Evolutionary conservation across 2,113 vertebrate species (phyloP), one percentile per base, ranked within the genome.

Genomic region (Strix aluco): DNA sequence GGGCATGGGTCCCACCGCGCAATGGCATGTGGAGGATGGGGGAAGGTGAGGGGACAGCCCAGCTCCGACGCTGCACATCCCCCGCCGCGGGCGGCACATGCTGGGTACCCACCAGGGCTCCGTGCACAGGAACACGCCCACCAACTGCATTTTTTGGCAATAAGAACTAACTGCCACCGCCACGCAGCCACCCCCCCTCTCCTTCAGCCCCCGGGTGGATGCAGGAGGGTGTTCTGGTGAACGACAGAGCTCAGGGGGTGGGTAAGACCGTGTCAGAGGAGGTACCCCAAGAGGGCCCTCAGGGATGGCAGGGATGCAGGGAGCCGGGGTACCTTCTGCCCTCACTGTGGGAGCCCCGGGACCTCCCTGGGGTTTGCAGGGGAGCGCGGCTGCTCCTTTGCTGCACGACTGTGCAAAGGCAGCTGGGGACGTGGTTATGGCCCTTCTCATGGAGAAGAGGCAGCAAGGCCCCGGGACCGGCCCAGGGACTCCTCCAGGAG

Each of bases 71-170:
- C 61, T 2, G 4, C 61, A 6, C 30, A 5, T 13, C 54, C 54
- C 22, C 47, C n/a, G 54, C 47, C 20, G 25, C 3, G 1, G 57
- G 16, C 9, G 5, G 17, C 1, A 9, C 1, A 0, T 3, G 1
- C 30, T 2, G 65, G 57, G 18, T 23, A 15, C 49, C 58, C 16
- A 3, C 1, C 6, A 21, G 42, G 27, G 19, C 78, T 63, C 36
- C 23, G 0, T 2, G 1, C 7, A 19, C 44, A 6, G 8, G 22
- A 46, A 57, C 9, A 3, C 57, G 15, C 15, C 17, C 4, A 5
- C 3, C 4, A 2, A 27, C 57, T 47, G 17, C 14, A 1, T 3
- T 32, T 34, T 32, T 22, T 29, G 8, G 29, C 38, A 25, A 2
- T 6, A 29, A 30, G 59, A 52, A 30, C 59, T 16, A 18, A 1